Evolutionary conservation across 2,888 invertebrate species (phyloP), one percentile per base, ranked within the genome.

Genomic region (Cylindroiulus punctatus): DNA sequence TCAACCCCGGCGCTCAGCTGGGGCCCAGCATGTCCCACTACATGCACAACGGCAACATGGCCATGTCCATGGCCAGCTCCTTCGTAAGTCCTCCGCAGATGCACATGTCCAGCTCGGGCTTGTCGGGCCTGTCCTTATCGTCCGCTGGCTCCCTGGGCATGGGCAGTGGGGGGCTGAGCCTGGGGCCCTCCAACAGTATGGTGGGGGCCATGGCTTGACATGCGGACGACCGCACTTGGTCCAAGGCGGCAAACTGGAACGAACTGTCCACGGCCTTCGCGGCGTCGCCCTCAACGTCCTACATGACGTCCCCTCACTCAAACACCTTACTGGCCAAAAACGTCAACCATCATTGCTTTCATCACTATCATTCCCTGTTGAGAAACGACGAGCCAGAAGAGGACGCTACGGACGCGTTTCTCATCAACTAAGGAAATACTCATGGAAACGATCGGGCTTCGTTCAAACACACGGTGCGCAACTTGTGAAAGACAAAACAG

Each of bases 1-100:
- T 91, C 89, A 90, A 90, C 87, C 90, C 90, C 86, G 90, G 89
- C 40, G 89, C 90, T 40, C 89, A 89, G 57, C 87, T 90, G 36
- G 88, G 88, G 5, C 91, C 89, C 84, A 89, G 90, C 88, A 93
- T 93, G 93, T 92, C 92, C 89, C 92, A 92, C 89, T 91, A 91
- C 89, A 90, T 91, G 90, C 87, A 91, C 89, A 90, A 90, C 91
- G 92, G 88, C 87, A 89, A 89, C 87, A 89, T 89, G 89, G 86
- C 89, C 88, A 87, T 88, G 86, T 89, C 88, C 87, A 90, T 90
- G 90, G 89, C 89, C 84, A 89, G 89, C 86, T 89, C 89, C 57
- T 89, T 89, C 88, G 89, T 89, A 81, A 89, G 89, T 88, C 89
- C 89, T 88, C 87, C 89, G 30, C 89, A 88, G 42, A 92, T 92